These are phyloP conservation scores for Lycaon pictus DNA, from an alignment of 2,113 vertebrate species.

Conservation along the genomic window DNA sequence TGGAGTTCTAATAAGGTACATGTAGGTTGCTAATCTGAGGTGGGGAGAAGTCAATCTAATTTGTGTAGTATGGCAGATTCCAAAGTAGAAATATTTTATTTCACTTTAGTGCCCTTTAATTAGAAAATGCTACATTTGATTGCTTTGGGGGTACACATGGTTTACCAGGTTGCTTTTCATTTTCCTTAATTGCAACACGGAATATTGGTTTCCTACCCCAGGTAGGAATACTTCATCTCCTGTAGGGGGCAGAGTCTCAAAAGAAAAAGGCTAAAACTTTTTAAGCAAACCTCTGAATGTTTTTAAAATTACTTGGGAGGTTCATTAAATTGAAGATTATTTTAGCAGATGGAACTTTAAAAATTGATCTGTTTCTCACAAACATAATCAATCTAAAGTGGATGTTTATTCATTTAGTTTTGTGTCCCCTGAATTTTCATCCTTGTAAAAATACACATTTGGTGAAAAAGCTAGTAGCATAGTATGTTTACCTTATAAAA, in stretches of 20 bases:
- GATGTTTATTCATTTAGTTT: constrained; percentile 51
- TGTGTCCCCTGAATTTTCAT: constrained; percentile 24
- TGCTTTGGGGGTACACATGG: background rate
- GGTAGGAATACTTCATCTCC: constrained; percentile 64
- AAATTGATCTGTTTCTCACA: constrained; percentile 66
- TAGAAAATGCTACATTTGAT: background rate
- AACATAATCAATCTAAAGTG: constrained; percentile 64
- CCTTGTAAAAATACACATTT: constrained; percentile 11
- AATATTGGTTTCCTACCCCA: background rate
- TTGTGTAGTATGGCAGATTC: background rate
- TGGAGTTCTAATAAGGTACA: background rate
- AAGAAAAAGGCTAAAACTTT: constrained; percentile 76
- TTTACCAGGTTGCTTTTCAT: background rate
- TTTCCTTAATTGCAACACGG: background rate
- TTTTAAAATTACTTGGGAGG: constrained; percentile 70
- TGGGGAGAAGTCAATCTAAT: background rate
- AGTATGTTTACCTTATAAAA: background rate
- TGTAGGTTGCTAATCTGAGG: background rate
- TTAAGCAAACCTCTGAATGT: constrained; percentile 59
- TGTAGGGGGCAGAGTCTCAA: constrained; percentile 81
- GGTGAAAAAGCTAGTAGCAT: background rate
- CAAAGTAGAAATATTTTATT: background rate
- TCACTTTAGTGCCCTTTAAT: background rate
- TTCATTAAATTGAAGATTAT: constrained; percentile 71
- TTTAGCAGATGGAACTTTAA: constrained; percentile 70